Evolutionary conservation across 1,140 invertebrate species (phyloP).

Genomic region (Hycleus phaleratus): DNA sequence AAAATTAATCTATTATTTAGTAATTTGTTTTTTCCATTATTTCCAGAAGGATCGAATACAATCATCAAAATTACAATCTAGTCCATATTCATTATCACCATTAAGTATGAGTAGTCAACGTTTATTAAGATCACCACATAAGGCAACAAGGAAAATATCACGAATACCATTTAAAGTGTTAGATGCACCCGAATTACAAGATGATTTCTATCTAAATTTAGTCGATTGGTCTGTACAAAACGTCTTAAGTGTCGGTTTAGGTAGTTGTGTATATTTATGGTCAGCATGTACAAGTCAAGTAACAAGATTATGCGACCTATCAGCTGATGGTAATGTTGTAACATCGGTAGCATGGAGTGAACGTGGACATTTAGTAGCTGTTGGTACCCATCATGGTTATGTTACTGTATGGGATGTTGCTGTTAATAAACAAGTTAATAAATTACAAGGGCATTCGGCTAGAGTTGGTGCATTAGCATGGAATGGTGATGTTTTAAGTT

Average conservation of each 20-base stretch:
- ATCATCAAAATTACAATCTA: slow-evolving; percentile 52
- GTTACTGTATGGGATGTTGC: slow-evolving; percentile 97
- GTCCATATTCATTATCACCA: slow-evolving; percentile 88
- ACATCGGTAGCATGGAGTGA: slow-evolving; percentile 99
- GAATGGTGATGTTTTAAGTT: slow-evolving; percentile 96
- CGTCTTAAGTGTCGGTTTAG: slow-evolving; percentile 96
- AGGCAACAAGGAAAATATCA: slow-evolving; percentile 93
- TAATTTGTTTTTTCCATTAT: slow-evolving; percentile 14
- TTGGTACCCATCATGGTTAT: slow-evolving; percentile 94
- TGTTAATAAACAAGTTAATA: slow-evolving; percentile 89
- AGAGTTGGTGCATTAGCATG: slow-evolving; percentile 92
- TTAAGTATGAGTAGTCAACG: slow-evolving; percentile 92
- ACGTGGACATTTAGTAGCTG: slow-evolving; percentile 90
- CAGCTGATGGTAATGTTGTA: slow-evolving; percentile 86
- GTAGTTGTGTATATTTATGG: slow-evolving; percentile 98
- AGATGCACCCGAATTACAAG: slow-evolving; percentile 97
- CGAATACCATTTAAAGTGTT: slow-evolving; percentile 96
- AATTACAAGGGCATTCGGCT: slow-evolving; percentile 87
- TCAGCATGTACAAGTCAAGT: slow-evolving; percentile 98
- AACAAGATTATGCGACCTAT: slow-evolving; percentile 92
- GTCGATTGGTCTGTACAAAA: slow-evolving; percentile 99
- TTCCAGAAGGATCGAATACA: slow-evolving; percentile 47
- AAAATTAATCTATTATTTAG: not conserved
- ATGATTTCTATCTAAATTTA: slow-evolving; percentile 98
- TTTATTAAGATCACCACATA: slow-evolving; percentile 84